phyloP scores from a whole-genome alignment of 2,888 invertebrate genomes.

The Caenorhabditis afra region DNA sequence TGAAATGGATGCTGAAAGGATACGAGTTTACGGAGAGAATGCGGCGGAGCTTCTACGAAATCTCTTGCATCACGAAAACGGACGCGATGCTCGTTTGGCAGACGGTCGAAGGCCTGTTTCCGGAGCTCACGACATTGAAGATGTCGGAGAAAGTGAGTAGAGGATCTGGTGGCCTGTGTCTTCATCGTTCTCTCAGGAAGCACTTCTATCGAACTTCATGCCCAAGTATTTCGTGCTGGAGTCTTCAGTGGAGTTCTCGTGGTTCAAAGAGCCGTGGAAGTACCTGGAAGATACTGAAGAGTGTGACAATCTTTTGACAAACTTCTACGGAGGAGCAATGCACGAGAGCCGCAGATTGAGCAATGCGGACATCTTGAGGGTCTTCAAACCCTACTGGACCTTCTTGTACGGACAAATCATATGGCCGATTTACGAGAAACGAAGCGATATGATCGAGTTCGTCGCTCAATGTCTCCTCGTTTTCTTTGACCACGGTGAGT shows the following conservation, averaged over 20 bases:
- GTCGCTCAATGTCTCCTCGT: slow-evolving; percentile 5
- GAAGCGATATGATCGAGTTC: background rate
- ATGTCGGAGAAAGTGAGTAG: background rate
- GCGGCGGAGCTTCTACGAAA: slow-evolving; percentile 12
- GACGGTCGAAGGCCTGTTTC: background rate
- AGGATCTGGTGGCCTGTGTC: too few species aligned
- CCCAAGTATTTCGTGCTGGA: slow-evolving; percentile 9
- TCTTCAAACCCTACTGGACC: slow-evolving; percentile 1
- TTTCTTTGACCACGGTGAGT: slow-evolving; percentile 8
- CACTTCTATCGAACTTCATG: slow-evolving; percentile 14
- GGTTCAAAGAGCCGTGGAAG: slow-evolving; percentile 1
- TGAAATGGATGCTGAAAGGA: background rate
- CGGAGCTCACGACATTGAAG: background rate
- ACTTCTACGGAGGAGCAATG: slow-evolving; percentile 6
- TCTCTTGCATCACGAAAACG: background rate
- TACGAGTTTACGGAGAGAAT: slow-evolving; percentile 21
- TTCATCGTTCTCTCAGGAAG: slow-evolving; percentile 6
- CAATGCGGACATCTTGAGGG: background rate
- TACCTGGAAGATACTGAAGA: background rate
- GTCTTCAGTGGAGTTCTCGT: background rate
- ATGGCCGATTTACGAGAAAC: background rate
- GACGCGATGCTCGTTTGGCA: slow-evolving; percentile 24
- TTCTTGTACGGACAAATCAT: background rate
- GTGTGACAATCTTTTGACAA: background rate
- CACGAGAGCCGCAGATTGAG: background rate